phyloP scores from a whole-genome alignment of 1,140 invertebrate genomes.

The Mesaphorura yosii region DNA sequence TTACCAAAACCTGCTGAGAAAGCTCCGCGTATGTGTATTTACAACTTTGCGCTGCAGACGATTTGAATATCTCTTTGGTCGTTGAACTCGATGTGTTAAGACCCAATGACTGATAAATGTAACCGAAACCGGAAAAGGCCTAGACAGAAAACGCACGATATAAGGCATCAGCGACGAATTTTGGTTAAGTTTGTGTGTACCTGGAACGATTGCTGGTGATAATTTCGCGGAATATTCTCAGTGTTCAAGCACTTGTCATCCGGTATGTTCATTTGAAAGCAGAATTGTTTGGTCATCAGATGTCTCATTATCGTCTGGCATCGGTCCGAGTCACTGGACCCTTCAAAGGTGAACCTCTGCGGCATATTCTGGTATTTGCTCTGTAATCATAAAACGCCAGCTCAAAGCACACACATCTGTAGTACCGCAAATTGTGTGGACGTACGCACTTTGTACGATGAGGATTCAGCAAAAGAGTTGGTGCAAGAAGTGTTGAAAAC shows the following conservation, averaged over 20 bases:
- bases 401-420: too few relatives aligned
- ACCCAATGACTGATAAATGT: slow-evolving; percentile 36
- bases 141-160: slow-evolving; percentile 31
- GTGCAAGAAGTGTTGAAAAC: too few relatives aligned
- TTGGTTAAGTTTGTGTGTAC: too few relatives aligned
- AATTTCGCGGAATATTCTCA: slow-evolving; percentile 6
- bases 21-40: too few relatives aligned
- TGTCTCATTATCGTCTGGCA: slow-evolving; percentile 1
- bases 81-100: slow-evolving; percentile 34
- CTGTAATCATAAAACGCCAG: background rate
- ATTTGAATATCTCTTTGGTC: too few relatives aligned
- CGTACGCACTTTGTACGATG: too few relatives aligned
- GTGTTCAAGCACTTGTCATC: slow-evolving; percentile 17
- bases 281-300: slow-evolving; percentile 33
- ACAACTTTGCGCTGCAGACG: too few relatives aligned
- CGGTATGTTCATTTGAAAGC: slow-evolving; percentile 14
- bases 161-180: too few relatives aligned
- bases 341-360: slow-evolving; percentile 9
- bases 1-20: too few relatives aligned
- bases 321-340: slow-evolving; percentile 5
- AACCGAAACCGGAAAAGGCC: slow-evolving; percentile 39
- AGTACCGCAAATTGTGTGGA: too few relatives aligned
- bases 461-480: too few relatives aligned
- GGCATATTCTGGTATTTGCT: background rate
- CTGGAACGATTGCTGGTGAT: slow-evolving; percentile 11